phyloP scores from a whole-genome alignment of 2,113 vertebrate genomes.

The Gobiocypris rarus region DNA sequence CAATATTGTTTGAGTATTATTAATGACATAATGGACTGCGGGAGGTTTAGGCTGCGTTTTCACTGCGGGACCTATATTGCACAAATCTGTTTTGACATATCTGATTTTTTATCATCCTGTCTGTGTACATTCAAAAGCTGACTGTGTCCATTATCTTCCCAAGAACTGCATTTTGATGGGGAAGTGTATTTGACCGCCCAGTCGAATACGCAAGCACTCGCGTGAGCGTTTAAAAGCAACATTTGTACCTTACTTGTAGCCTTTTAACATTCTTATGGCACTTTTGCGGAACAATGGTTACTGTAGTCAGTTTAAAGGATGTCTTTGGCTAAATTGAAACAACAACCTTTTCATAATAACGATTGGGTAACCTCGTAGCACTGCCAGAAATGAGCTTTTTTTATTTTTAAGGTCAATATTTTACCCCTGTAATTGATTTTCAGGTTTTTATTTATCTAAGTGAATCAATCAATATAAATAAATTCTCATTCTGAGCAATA shows the following conservation, averaged over 20 bases:
- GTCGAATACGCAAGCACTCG: not conserved
- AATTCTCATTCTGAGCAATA: not conserved
- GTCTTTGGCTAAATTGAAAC: not conserved
- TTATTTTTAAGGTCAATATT: not conserved
- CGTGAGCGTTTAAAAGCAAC: not conserved
- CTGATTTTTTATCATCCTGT: not conserved
- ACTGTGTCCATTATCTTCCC: not conserved
- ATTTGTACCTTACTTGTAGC: not conserved
- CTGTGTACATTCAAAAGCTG: not conserved
- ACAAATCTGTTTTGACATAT: not conserved
- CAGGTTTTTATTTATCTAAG: not conserved
- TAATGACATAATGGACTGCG: slow-evolving; percentile 3
- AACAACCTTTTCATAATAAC: not conserved
- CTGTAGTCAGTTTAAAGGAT: not conserved
- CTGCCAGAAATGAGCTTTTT: not conserved
- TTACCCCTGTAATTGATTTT: not conserved
- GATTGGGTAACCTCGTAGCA: not conserved
- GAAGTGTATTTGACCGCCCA: not conserved
- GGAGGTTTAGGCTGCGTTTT: not conserved
- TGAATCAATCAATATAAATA: not conserved
- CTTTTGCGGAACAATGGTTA: not conserved
- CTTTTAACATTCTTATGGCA: not conserved
- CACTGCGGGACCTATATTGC: not conserved
- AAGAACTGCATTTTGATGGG: not conserved
- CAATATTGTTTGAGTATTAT: not conserved